phyloP scores from a whole-genome alignment of 2,113 vertebrate species.

The Tonatia bakeri region DNA sequence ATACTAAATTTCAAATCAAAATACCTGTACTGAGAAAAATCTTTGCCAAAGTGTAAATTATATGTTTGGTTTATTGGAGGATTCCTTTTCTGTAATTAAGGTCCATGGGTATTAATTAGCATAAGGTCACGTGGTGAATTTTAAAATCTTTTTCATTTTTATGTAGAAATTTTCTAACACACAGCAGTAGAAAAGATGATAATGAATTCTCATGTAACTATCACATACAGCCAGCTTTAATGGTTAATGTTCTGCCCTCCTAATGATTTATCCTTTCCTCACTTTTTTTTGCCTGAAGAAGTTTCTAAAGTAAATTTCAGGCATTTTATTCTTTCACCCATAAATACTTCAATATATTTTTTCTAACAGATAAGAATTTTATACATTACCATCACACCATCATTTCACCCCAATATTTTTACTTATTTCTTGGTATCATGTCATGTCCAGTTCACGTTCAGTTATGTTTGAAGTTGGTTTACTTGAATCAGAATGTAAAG shows the following conservation, averaged over 20 bases:
- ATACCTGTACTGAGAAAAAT: background rate
- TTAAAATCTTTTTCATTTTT: background rate
- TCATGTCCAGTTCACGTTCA: background rate
- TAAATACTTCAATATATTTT: background rate
- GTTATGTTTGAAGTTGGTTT: background rate
- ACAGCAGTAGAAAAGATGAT: background rate
- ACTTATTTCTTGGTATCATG: background rate
- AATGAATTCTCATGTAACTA: background rate
- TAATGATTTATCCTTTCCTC: background rate
- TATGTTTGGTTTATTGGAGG: background rate
- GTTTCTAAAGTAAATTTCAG: background rate
- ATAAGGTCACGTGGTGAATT: background rate
- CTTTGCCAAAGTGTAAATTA: background rate
- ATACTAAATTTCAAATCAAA: background rate
- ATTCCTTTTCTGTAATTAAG: background rate
- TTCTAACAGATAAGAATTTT: constrained; percentile 7
- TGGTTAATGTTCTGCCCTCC: background rate
- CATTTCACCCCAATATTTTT: background rate
- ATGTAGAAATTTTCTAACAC: background rate
- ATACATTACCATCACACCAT: background rate
- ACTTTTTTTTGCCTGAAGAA: background rate
- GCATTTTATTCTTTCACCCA: background rate
- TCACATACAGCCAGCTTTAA: background rate
- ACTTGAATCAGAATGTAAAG: background rate
- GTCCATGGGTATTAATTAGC: background rate